Evolutionary conservation across 2,113 vertebrate genomes (phyloP), one percentile per base, ranked within the genome.

Genomic region (Myrmecobius fasciatus): DNA sequence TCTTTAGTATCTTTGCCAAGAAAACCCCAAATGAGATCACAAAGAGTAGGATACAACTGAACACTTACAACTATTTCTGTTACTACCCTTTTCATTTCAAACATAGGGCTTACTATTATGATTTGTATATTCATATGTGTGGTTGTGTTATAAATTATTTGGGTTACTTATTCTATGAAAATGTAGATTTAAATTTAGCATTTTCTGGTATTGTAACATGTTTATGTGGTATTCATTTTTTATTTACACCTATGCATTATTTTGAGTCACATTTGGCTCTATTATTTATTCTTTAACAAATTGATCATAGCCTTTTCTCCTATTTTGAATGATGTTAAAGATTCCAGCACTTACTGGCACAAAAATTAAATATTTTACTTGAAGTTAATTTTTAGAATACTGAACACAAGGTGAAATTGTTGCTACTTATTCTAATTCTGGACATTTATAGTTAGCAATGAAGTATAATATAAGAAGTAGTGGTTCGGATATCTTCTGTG

Each of bases 111-210:
- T 83, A 17, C 14, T 1, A 20, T 75, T 75, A 43, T 24, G 67
- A 24, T 83, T 8, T 83, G 14, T 83, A n/a, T n/a, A 75, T 75
- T 75, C 36, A 43, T 75, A n/a, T 20, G 67, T 43, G 17, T 83
- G 7, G 43, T 43, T 83, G 67, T 83, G 67, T 11, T 43, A 43
- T 24, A 24, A 43, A 24, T 83, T 83, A 2, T 83, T 83, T 83
- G 6, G 6, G 20, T 75, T 43, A 43, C n/a, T n/a, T 75, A 75
- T 43, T n/a, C 1, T 43, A 43, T 83, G n/a, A 93, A 97, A 95
- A 93, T 97, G 96, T 91, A 22, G 93, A 96, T 98, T 98, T 97
- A 94, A 97, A 98, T 96, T 97, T 98, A 98, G 97, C 97, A 96
- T 98, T 97, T 96, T 97, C 95, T 96, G 97, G 98, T 97, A 97